Conservation (phyloP, 2,888 invertebrate species). For the Timema cristinae region DNA sequence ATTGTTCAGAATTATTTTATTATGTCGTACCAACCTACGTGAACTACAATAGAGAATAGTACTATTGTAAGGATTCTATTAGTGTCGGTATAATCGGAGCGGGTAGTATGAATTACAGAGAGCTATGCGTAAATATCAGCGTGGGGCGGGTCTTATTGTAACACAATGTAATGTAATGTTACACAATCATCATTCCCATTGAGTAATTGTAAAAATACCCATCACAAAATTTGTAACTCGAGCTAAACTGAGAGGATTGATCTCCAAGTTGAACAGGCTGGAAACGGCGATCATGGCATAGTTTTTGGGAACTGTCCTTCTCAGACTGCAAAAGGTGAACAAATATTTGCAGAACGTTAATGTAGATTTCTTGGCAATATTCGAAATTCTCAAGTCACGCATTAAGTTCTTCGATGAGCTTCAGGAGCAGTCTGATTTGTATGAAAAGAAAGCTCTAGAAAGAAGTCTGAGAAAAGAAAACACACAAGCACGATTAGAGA, state of each 20-base stretch:
- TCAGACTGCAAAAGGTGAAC: neutral
- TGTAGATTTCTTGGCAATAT: neutral
- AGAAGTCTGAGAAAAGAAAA: neutral
- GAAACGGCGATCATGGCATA: neutral
- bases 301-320: neutral
- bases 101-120: too few relatives aligned
- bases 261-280: constrained; percentile 7
- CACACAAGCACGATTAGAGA: neutral
- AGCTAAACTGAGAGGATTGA: constrained; percentile 1
- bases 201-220: neutral
- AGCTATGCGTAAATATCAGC: too few relatives aligned
- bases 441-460: neutral
- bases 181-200: neutral
- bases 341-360: neutral
- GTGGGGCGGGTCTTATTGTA: too few relatives aligned
- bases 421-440: neutral
- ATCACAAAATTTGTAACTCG: neutral
- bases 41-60: too few relatives aligned
- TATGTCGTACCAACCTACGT: too few relatives aligned
- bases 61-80: too few relatives aligned
- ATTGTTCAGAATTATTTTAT: too few relatives aligned
- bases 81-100: too few relatives aligned
- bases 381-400: constrained; percentile 7
- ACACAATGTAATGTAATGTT: too few relatives aligned
- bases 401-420: too few relatives aligned